Conservation (phyloP, 2,888 invertebrate genomes). For the Microctonus aethiopoides region DNA sequence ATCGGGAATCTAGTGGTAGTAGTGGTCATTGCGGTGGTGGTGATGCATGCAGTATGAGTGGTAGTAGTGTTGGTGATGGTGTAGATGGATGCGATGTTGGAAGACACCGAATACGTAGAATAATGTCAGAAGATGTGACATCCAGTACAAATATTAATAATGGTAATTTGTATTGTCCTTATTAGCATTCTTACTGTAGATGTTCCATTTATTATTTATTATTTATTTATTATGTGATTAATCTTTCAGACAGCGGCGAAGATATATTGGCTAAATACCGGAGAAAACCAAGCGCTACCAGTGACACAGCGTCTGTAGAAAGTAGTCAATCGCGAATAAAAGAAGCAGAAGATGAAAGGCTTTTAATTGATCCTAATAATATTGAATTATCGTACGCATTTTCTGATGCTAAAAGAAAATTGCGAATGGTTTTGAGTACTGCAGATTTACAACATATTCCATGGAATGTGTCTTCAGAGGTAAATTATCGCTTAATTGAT, state of each 20-base stretch:
- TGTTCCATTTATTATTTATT: neutral
- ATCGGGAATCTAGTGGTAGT: constrained; percentile 52
- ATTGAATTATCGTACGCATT: constrained; percentile 73
- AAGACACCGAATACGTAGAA: constrained; percentile 59
- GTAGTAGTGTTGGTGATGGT: constrained; percentile 43
- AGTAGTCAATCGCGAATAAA: constrained; percentile 65
- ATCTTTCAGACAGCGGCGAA: constrained; percentile 78
- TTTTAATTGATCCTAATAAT: constrained; percentile 69
- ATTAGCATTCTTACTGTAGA: too few relatives aligned
- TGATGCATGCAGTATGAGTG: neutral
- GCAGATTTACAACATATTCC: constrained; percentile 81
- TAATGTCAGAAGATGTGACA: constrained; percentile 65
- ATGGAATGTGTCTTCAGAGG: constrained; percentile 59
- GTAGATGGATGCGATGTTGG: constrained; percentile 50
- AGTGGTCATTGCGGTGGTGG: neutral
- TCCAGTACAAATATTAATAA: constrained; percentile 53
- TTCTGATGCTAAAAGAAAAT: constrained; percentile 84
- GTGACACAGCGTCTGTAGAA: constrained; percentile 68
- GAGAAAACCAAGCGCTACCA: constrained; percentile 73
- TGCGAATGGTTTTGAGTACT: constrained; percentile 89
- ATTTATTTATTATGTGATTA: neutral
- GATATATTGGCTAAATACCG: constrained; percentile 96
- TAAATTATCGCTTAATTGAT: constrained; percentile 37
- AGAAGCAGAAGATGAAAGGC: constrained; percentile 67
- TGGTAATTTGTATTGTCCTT: too few relatives aligned